These are phyloP conservation scores for Aythya baeri DNA, from an alignment of 2,113 vertebrate genomes.

Conservation along the genomic window DNA sequence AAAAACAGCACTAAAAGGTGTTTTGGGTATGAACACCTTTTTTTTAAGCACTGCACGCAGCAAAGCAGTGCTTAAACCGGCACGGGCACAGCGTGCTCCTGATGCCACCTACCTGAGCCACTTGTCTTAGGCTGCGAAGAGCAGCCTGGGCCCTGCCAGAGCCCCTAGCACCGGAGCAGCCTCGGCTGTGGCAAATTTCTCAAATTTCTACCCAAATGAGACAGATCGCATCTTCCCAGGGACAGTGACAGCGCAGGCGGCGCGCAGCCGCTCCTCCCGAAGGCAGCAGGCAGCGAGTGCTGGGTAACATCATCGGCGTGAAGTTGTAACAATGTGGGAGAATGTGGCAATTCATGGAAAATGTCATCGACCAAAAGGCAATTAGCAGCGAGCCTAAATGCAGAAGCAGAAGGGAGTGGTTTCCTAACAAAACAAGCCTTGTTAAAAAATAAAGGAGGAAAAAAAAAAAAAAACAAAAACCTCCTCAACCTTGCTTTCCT, in stretches of 20 bases:
- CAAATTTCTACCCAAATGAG: neutral
- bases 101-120: neutral
- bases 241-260: neutral
- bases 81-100: neutral
- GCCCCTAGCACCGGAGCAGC: neutral
- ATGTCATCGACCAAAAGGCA: constrained; percentile 45
- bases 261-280: constrained; percentile 17
- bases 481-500: constrained; percentile 1
- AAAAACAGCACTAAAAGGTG: neutral
- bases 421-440: constrained; percentile 65
- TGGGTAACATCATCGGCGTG: neutral
- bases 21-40: neutral
- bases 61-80: neutral
- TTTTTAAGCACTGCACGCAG: neutral
- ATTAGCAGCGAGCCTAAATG: constrained; percentile 46
- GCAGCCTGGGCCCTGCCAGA: neutral
- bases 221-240: neutral
- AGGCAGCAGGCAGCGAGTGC: constrained; percentile 11
- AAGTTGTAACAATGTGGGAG: constrained; percentile 44
- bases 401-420: constrained; percentile 65
- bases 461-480: neutral
- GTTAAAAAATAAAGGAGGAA: neutral
- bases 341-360: constrained; percentile 61
- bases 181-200: neutral
- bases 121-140: neutral